Evolutionary conservation across 2,113 vertebrate genomes (phyloP).

Genomic region (Pantherophis guttatus): DNA sequence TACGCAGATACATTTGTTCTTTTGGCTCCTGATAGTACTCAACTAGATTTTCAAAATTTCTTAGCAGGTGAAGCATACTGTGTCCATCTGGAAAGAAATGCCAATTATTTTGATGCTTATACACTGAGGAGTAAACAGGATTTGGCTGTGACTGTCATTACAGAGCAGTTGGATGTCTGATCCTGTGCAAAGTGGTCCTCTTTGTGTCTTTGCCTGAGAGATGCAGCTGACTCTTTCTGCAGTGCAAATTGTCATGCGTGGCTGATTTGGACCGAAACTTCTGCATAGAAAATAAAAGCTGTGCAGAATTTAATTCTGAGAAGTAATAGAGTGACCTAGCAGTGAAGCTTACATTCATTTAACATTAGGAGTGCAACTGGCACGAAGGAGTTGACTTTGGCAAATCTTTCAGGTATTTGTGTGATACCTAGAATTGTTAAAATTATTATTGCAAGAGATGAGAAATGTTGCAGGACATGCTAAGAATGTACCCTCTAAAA

Average conservation of each 20-base stretch:
- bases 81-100: rapidly evolving
- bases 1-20: not conserved
- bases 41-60: constrained; percentile 24
- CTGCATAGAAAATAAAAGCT: not conserved
- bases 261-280: not conserved
- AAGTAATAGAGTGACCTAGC: not conserved
- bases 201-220: not conserved
- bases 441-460: not conserved
- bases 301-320: not conserved
- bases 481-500: not conserved
- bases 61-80: not conserved
- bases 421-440: not conserved
- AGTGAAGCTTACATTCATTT: not conserved
- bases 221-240: rapidly evolving
- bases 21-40: not conserved
- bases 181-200: rapidly evolving
- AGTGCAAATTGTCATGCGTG: not conserved
- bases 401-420: not conserved
- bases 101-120: rapidly evolving
- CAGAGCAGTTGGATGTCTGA: not conserved
- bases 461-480: not conserved
- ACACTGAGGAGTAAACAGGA: not conserved
- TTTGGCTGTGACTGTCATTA: not conserved
- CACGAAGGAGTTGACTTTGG: not conserved
- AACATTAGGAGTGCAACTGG: not conserved